These are phyloP conservation scores for Penaeus chinensis DNA, from an alignment of 1,140 invertebrate genomes.

Conservation along the genomic window DNA sequence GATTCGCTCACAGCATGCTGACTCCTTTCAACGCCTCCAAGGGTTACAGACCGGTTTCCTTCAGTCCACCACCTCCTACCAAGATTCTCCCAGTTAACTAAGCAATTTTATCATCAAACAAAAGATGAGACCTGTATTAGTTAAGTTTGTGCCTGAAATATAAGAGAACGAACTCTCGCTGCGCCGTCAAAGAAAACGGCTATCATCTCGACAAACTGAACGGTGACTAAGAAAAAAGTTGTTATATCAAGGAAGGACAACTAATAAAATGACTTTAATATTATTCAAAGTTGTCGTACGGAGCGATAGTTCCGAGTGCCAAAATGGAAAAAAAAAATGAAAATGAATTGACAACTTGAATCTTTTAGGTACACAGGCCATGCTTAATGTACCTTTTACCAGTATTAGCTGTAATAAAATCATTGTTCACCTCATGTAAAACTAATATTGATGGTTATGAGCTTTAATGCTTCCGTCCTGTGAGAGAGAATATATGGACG, in stretches of 20 bases:
- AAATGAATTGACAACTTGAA: background rate
- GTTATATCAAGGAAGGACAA: too few species aligned
- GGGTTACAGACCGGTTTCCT: conserved; percentile 52
- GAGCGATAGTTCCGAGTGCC: background rate
- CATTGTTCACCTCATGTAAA: conserved; percentile 35
- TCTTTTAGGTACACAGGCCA: background rate
- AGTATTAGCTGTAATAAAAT: conserved; percentile 18
- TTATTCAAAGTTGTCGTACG: too few species aligned
- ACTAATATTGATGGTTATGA: conserved; percentile 33
- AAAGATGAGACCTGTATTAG: conserved; percentile 2
- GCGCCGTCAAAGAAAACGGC: too few species aligned
- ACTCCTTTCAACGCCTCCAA: conserved; percentile 53
- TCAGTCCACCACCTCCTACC: conserved; percentile 50
- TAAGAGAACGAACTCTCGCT: too few species aligned
- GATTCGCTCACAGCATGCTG: conserved; percentile 56
- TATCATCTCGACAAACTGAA: too few species aligned
- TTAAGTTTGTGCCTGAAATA: too few species aligned
- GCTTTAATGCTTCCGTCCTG: conserved; percentile 44
- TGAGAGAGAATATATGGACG: conserved; percentile 7
- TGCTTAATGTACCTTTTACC: conserved; percentile 4
- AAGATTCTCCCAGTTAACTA: conserved; percentile 55
- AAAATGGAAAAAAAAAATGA: background rate
- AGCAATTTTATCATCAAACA: background rate
- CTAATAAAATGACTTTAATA: too few species aligned
- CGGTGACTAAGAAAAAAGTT: too few species aligned